Base-by-base conservation (phyloP, 2,113 vertebrate genomes). In the Passer montanus region DNA sequence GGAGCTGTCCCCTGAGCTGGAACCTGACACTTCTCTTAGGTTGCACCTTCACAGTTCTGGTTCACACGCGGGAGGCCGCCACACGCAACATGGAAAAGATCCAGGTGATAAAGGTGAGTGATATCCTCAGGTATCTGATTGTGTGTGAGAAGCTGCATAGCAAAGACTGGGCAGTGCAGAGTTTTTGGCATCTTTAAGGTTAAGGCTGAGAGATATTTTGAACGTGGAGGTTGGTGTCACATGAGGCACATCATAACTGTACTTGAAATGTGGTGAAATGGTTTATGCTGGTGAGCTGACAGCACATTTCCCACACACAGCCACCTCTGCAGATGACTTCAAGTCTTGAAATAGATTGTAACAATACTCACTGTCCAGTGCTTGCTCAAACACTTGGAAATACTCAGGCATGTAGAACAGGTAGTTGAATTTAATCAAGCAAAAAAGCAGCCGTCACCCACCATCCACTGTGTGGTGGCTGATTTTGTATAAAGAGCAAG, bases 51-150 rank as follows among this genome's bases (percentile, higher is more conserved):
- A 99, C 99, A 3, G 98, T 99, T 24, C 96, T 99, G n/a, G 99
- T 99, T n/a, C 99, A 99, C 88, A 99, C 99, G 0, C 98, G 99
- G 94, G 99, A 99, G 94, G 99, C 99, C 26, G 99, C 99, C 62
- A 99, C 99, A 8, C 98, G 99, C 28, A 99, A 99, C 95, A 99
- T 99, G 99, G 99, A 99, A 86, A 99, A 99, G 95, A 99, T 99
- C 96, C 99, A 99, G 96, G 99, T 99, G 93, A 99, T 99, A 94
- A 99, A 99, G 99, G 99, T 99, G 93, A 97, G 97, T 10, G 7
- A 7, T 7, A 11, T 1, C 49, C 50, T 31, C 49, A 55, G 37
- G 39, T 30, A 20, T 41, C 28, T 44, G 33, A 11, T 6, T 55
- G 22, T 1, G 8, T 33, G 27, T 2, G 12, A 81, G 76, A 50